Base-by-base conservation (phyloP, 2,113 vertebrate species). In the Falcunculus frontatus region DNA sequence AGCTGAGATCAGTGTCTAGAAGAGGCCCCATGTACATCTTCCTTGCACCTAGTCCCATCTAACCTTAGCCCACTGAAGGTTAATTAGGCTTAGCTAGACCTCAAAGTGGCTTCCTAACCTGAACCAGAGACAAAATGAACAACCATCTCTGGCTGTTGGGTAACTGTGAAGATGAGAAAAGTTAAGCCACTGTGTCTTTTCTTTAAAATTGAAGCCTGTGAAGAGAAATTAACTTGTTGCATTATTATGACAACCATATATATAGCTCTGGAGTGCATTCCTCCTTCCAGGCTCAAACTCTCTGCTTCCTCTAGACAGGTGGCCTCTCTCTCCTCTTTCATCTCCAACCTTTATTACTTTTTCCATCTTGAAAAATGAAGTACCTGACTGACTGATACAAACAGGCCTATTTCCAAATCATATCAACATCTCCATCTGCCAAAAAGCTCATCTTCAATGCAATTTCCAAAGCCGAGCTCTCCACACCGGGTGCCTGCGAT, bases 321-420 rank as follows among this genome's bases (percentile, higher is more conserved):
- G 73, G 21, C 41, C 35, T 35, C 50, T 81, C n/a, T 35, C 49
- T 59, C 27, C 30, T 56, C 72, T 63, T 87, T 63, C 42, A 77
- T 74, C 60, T 94, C 29, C n/a, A 91, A 47, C 33, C 30, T 59
- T 74, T 29, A 4, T 26, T 42, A 49, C 74, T 84, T 84, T 83
- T 57, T 6, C 23, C 5, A 11, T 33, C 73, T 72, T 76, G 29
- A 79, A 79, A 84, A 84, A 82, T 11, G 15, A 55, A 83, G 29
- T 67, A 49, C 42, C 53, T 79, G 80, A 65, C 23, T 77, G 65
- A 68, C 47, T 95, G 85, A 91, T 78, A 80, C 55, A 82, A 96
- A 90, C 35, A 92, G 65, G 18, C 56, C 89, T 70, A 87, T 94
- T 96, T 95, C 91, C 85, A 96, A 95, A 91, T 64, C 75, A 35